Conservation (phyloP, 2,888 invertebrate genomes). For the Pandemis heparana region DNA sequence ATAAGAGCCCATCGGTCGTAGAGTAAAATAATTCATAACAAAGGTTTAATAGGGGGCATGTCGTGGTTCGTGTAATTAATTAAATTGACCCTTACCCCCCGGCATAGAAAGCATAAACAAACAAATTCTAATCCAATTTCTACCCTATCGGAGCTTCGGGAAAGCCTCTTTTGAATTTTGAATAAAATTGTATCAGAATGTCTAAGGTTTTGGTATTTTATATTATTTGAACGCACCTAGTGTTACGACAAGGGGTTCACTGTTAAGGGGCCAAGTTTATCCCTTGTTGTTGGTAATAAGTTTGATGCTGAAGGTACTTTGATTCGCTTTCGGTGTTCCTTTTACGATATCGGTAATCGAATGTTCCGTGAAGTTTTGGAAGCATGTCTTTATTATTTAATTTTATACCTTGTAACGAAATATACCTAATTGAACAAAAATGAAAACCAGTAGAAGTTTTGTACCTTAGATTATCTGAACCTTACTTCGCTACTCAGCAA, state of each 20-base stretch:
- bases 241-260: constrained; percentile 68
- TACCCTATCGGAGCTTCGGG: constrained; percentile 57
- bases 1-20: constrained; percentile 54
- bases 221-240: constrained; percentile 69
- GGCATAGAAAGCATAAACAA: constrained; percentile 60
- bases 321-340: constrained; percentile 45
- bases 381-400: constrained; percentile 7
- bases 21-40: constrained; percentile 68
- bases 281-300: constrained; percentile 58
- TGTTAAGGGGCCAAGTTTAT: constrained; percentile 65
- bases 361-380: constrained; percentile 48
- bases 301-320: constrained; percentile 52
- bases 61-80: constrained; percentile 76
- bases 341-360: constrained; percentile 36
- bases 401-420: neutral
- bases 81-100: constrained; percentile 75
- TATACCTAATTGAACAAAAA: too few relatives aligned
- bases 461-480: too few relatives aligned
- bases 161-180: constrained; percentile 54
- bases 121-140: constrained; percentile 55
- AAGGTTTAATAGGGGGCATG: constrained; percentile 75
- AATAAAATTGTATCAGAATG: constrained; percentile 54
- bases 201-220: constrained; percentile 71
- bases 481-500: too few relatives aligned
- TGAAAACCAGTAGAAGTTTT: too few relatives aligned